Evolutionary conservation across 2,888 invertebrate species (phyloP), one percentile per base, ranked within the genome.

Genomic region (Unio pictorum): DNA sequence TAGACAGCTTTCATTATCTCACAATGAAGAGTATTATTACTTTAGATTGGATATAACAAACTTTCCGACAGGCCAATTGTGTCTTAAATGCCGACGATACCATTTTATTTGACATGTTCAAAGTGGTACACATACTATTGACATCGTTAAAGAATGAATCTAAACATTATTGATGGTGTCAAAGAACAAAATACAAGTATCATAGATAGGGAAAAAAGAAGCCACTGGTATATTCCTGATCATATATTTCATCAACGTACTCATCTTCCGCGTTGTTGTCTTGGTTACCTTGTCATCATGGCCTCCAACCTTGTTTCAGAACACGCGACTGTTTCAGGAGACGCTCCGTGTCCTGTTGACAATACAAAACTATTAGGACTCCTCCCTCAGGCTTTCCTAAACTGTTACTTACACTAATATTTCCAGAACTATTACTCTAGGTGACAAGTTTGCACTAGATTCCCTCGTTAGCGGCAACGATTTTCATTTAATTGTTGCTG

Each of bases 341-440:
- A 57, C 7, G 77, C 82, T 1, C 82, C 84, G 0, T 79, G 80
- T 69, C 81, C 81, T 54, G 83, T 88, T 15, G 89, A 89, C 66
- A 88, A 89, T 67, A 87, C 84, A 2, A 88, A 87, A 64, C 68
- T 86, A 57, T 87, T 86, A 55, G 88, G 88, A 7, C 67, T 85
- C 7, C 70, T 87, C 20, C 72, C 81, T 4, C 30, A 71, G n/a
- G 75, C 34, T 34, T 34, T 34, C 7, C 1, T 34, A 34, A 34
- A 34, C 23, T 34, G 34, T 34, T 34, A 34, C 30, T 34, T 34
- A 34, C 34, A 34, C 7, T 34, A 8, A 34, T 34, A 34, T 34
- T 34, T 34, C 34, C 34, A 34, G 34, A 34, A 7, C 7, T 34
- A 34, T 34, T 34, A 7, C 34, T 34, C 34, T 34, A 34, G 34